A percentile compares a stretch with the other conserved stretches of the same genome.
phyloP scores from a whole-genome alignment of 2,888 invertebrate genomes.

The Eilema griseolum region DNA sequence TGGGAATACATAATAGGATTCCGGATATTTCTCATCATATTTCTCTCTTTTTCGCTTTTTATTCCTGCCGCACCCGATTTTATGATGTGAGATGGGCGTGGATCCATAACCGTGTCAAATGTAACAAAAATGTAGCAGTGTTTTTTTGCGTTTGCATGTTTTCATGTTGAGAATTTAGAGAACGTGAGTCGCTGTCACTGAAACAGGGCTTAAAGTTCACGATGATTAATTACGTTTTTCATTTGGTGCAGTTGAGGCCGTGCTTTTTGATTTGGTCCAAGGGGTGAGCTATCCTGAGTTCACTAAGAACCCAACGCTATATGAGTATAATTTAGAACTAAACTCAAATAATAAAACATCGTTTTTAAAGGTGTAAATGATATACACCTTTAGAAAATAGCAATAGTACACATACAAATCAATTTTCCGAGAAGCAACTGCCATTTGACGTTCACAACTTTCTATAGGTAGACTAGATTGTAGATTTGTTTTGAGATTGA shows the following conservation, averaged over 20 bases:
- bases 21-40: conserved; percentile 40
- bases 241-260: neutral
- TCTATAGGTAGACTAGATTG: no score
- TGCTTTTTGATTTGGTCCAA: neutral
- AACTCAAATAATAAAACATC: neutral
- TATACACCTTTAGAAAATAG: no score
- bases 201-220: neutral
- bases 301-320: neutral
- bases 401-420: no score
- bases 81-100: conserved; percentile 32
- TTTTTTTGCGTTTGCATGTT: conserved; percentile 12
- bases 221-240: neutral
- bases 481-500: no score
- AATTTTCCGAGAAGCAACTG: no score
- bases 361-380: no score
- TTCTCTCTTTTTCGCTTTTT: conserved; percentile 43
- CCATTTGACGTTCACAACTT: no score
- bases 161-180: neutral
- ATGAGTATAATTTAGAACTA: neutral
- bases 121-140: conserved; percentile 18
- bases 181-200: neutral
- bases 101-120: conserved; percentile 34
- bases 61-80: conserved; percentile 40
- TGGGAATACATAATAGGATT: conserved; percentile 52
- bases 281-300: neutral